phyloP scores from a whole-genome alignment of 2,113 vertebrate genomes.

The Toxotes chatareus region DNA sequence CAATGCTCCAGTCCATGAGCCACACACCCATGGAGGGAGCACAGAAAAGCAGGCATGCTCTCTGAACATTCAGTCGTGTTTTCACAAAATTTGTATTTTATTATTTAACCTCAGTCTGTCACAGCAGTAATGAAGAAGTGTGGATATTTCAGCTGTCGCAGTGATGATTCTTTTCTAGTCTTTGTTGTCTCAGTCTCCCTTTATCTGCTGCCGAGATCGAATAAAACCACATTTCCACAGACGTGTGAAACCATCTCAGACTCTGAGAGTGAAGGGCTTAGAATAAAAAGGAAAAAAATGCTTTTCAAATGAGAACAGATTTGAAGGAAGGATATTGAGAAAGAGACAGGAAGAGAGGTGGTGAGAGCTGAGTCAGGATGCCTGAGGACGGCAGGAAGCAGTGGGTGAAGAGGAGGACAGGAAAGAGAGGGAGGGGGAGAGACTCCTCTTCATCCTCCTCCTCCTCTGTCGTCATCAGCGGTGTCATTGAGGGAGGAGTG shows the following conservation, averaged over 20 bases:
- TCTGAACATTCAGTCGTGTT: not conserved
- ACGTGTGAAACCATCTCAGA: not conserved
- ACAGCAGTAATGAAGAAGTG: not conserved
- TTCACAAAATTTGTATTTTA: not conserved
- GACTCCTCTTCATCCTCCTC: constrained; percentile 64
- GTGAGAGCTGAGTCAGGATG: constrained; percentile 73
- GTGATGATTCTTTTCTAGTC: not conserved
- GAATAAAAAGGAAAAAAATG: not conserved
- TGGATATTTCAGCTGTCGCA: not conserved
- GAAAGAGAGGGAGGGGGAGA: constrained; percentile 58
- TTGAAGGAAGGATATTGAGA: constrained; percentile 6
- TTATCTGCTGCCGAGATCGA: not conserved
- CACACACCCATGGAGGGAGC: constrained; percentile 27
- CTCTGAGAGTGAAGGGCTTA: not conserved
- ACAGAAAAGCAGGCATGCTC: not conserved
- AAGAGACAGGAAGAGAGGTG: constrained; percentile 47
- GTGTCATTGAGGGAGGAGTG: constrained; percentile 62
- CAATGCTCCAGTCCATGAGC: constrained; percentile 25
- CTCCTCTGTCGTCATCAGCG: constrained; percentile 53
- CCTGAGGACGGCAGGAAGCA: constrained; percentile 69
- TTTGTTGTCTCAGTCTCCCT: not conserved
- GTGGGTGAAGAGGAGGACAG: constrained; percentile 74
- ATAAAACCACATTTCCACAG: constrained; percentile 1
- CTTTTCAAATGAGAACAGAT: constrained; percentile 14
- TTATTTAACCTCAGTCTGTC: not conserved